Percentiles rank a stretch among this genome's conserved stretches.
Conservation (phyloP, 2,113 vertebrate genomes). For the Ancistrus triradiatus region DNA sequence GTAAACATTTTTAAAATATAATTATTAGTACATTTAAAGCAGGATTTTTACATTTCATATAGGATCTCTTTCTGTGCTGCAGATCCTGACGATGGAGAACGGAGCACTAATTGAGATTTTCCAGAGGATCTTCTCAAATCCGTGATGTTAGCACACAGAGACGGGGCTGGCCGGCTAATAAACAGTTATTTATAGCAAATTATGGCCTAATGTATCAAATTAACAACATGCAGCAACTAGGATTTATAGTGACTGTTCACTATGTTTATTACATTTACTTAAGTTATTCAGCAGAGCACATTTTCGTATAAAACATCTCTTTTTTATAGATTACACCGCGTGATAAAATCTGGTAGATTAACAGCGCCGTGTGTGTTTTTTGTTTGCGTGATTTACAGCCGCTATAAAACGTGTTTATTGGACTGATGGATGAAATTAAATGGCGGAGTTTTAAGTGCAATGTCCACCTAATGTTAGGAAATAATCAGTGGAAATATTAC, state of each 20-base stretch:
- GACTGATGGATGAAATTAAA: conserved; percentile 97
- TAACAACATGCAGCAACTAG: conserved; percentile 96
- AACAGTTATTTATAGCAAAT: conserved; percentile 99
- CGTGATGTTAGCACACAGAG: conserved; percentile 76
- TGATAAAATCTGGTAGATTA: conserved; percentile 96
- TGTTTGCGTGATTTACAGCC: conserved; percentile 89
- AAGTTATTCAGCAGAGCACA: conserved; percentile 89
- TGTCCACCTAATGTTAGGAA: conserved; percentile 92
- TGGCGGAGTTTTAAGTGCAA: conserved; percentile 93
- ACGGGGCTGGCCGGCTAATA: conserved; percentile 88
- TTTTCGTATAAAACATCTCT: conserved; percentile 92
- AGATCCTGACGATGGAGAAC: background rate
- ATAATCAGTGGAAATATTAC: conserved; percentile 87
- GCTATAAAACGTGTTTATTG: conserved; percentile 97
- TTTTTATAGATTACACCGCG: conserved; percentile 96
- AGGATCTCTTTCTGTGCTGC: background rate
- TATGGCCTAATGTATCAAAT: conserved; percentile 99
- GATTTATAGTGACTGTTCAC: conserved; percentile 88
- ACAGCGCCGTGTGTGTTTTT: conserved; percentile 92
- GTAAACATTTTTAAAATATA: no score
- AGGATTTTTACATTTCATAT: background rate
- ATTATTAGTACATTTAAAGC: no score
- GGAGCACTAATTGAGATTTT: conserved; percentile 57
- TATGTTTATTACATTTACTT: conserved; percentile 99
- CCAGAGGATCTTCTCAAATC: conserved; percentile 60